Evolutionary conservation across 2,113 vertebrate genomes (phyloP).

Genomic region (Plectropomus leopardus): DNA sequence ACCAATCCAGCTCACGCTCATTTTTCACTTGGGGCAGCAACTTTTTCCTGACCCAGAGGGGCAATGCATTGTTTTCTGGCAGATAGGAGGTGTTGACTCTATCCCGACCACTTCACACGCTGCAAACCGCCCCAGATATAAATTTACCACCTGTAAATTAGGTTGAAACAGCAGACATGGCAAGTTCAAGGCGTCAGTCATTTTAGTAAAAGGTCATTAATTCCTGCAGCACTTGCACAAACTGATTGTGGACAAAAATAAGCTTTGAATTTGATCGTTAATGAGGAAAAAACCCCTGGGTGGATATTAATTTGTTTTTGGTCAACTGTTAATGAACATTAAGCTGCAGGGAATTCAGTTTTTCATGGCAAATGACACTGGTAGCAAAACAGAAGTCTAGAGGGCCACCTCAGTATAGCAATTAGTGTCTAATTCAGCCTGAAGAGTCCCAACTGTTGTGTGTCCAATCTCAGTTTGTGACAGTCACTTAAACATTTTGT

Average conservation of each 20-base stretch:
- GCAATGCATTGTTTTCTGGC: too few species aligned
- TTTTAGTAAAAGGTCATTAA: slow-evolving; percentile 27
- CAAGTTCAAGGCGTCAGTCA: slow-evolving; percentile 43
- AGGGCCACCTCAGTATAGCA: slow-evolving; percentile 50
- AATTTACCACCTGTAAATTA: too few species aligned
- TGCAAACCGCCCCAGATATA: too few species aligned
- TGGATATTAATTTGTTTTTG: slow-evolving; percentile 74
- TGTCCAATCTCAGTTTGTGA: slow-evolving; percentile 40
- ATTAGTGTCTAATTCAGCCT: slow-evolving; percentile 52
- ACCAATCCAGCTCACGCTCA: too few species aligned
- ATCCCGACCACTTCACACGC: too few species aligned
- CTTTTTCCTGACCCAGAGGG: too few species aligned
- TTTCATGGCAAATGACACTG: slow-evolving; percentile 48
- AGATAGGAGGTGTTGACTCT: too few species aligned
- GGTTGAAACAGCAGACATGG: slow-evolving; percentile 4
- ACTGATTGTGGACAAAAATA: slow-evolving; percentile 35
- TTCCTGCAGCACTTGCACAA: slow-evolving; percentile 19
- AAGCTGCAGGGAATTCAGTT: slow-evolving; percentile 62
- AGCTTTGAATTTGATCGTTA: slow-evolving; percentile 41
- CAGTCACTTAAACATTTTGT: slow-evolving; percentile 15
- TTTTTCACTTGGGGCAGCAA: too few species aligned
- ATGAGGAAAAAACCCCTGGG: slow-evolving; percentile 69
- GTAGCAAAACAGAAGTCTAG: slow-evolving; percentile 26
- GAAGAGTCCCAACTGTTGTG: slow-evolving; percentile 51
- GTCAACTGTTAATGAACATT: slow-evolving; percentile 69